Conservation (phyloP, 2,797 vertebrate species). For the Myoxocephalus aenaeus region DNA sequence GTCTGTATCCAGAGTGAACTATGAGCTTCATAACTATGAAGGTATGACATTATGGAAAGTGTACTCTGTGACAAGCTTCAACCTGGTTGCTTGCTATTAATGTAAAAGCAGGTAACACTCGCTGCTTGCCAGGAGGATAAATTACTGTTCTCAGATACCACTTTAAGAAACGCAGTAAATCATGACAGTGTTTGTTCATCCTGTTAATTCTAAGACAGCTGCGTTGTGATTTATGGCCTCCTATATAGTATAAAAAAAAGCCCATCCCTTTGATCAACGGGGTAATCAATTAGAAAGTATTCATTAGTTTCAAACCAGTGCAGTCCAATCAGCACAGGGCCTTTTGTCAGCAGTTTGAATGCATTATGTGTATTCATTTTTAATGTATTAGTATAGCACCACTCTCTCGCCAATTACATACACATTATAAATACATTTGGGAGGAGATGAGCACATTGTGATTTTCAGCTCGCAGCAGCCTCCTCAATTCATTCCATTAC, state of each 20-base stretch:
- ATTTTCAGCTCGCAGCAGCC: neutral
- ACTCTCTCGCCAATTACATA: neutral
- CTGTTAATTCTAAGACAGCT: slow-evolving; percentile 51
- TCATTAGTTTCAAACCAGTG: slow-evolving; percentile 34
- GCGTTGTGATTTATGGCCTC: slow-evolving; percentile 48
- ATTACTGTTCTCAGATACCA: slow-evolving; percentile 17
- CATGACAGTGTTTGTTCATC: slow-evolving; percentile 50
- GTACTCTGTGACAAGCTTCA: slow-evolving; percentile 4
- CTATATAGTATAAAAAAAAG: neutral
- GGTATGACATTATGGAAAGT: neutral
- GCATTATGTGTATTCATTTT: neutral
- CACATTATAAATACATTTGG: neutral
- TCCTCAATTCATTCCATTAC: neutral
- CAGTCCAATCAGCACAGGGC: neutral
- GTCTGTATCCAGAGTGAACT: neutral
- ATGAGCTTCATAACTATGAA: neutral
- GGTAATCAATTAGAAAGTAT: slow-evolving; percentile 36
- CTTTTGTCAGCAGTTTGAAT: slow-evolving; percentile 3
- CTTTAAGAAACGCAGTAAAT: slow-evolving; percentile 41
- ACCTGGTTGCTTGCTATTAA: slow-evolving; percentile 18
- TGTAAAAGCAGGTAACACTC: slow-evolving; percentile 25
- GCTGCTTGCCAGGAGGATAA: slow-evolving; percentile 36
- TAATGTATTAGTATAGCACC: neutral
- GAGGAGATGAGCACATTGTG: neutral
- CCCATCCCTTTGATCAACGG: slow-evolving; percentile 25